Evolutionary conservation across 2,888 invertebrate species (phyloP).

Genomic region (Netelia virgata): DNA sequence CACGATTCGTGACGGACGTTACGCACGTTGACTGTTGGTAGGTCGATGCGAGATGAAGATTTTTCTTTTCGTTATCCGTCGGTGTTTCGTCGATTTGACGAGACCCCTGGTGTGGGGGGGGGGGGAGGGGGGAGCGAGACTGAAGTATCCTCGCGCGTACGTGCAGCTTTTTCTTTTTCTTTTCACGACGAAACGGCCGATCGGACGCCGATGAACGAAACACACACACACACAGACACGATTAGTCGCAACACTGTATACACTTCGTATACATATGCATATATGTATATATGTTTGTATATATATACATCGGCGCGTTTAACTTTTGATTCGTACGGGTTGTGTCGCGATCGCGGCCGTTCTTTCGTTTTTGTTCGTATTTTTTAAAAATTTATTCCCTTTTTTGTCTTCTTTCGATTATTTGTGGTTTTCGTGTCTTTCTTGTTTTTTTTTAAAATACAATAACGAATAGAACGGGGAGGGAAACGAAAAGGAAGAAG

Average conservation of each 20-base stretch:
- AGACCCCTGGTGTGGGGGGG: not conserved
- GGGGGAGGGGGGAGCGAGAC: not conserved
- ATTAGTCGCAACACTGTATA: conserved; percentile 15
- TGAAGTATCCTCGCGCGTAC: conserved; percentile 11
- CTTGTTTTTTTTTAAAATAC: not conserved
- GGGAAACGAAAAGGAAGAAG: conserved; percentile 71
- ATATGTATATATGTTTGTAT: not conserved
- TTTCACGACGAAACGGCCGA: conserved; percentile 1
- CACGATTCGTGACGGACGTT: not conserved
- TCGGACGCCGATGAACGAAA: not conserved
- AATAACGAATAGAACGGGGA: conserved; percentile 69
- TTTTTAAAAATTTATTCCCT: not conserved
- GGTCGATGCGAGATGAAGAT: conserved; percentile 6
- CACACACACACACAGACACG: conserved; percentile 1
- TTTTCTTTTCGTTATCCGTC: conserved; percentile 2
- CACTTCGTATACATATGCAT: not conserved
- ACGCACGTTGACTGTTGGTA: conserved; percentile 9
- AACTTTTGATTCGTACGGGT: not conserved
- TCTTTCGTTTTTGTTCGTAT: not conserved
- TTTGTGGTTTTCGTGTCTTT: not conserved
- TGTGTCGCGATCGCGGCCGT: conserved; percentile 31
- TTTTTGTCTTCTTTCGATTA: conserved; percentile 16
- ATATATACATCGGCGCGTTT: conserved; percentile 16
- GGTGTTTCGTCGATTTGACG: not conserved
- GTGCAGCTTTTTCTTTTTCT: conserved; percentile 23